phyloP scores from a whole-genome alignment of 2,797 vertebrate genomes.

The Bryconaethiops microstoma region DNA sequence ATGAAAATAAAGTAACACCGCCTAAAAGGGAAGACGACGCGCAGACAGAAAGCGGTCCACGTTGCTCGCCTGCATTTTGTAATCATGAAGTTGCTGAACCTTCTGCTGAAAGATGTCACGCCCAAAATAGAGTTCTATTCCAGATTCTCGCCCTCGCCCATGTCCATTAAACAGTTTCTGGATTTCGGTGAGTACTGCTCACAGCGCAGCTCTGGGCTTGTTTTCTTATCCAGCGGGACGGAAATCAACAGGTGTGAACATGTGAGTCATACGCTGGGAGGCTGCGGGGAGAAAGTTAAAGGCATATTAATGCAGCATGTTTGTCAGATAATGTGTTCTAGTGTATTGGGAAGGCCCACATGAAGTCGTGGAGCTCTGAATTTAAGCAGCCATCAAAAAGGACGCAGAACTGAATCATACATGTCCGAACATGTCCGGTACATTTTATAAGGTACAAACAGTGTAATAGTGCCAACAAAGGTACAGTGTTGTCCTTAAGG shows the following conservation, averaged over 20 bases:
- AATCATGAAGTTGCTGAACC: conserved; percentile 77
- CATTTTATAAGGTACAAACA: too few species aligned
- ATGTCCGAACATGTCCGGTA: too few species aligned
- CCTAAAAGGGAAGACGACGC: not conserved
- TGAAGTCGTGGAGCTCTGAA: too few species aligned
- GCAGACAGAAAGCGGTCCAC: not conserved
- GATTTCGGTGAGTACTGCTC: conserved; percentile 81
- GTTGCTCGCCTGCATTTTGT: not conserved
- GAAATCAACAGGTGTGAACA: not conserved
- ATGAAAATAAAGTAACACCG: not conserved
- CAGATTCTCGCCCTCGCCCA: conserved; percentile 82
- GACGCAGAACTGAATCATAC: too few species aligned
- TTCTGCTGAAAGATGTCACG: conserved; percentile 76
- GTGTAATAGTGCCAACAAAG: too few species aligned
- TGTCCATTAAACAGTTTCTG: conserved; percentile 86
- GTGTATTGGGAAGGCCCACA: too few species aligned
- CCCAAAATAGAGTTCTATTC: conserved; percentile 82
- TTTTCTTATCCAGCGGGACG: not conserved
- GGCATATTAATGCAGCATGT: too few species aligned
- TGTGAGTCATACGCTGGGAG: not conserved
- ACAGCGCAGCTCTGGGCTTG: not conserved
- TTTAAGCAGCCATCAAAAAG: too few species aligned
- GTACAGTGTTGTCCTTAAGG: too few species aligned
- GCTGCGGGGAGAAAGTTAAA: too few species aligned
- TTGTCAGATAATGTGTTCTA: too few species aligned